phyloP scores from a whole-genome alignment of 2,113 vertebrate species.

The Chaetodon auriga region DNA sequence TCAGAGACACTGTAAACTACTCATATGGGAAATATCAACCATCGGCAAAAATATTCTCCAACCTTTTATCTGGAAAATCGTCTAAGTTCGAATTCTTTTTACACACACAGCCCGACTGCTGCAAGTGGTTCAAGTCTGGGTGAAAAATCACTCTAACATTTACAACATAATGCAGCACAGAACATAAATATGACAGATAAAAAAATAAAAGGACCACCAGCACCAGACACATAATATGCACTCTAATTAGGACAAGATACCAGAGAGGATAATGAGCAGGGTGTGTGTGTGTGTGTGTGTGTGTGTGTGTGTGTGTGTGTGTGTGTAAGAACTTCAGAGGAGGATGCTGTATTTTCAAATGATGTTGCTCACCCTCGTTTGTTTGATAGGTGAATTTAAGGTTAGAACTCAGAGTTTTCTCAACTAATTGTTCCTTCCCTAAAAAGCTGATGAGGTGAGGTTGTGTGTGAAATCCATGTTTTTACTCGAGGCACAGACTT shows the following conservation, averaged over 20 bases:
- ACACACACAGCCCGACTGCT: background rate
- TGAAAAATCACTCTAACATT: slow-evolving; percentile 43
- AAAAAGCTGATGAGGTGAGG: background rate
- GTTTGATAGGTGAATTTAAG: background rate
- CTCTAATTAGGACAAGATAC: slow-evolving; percentile 32
- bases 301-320: background rate
- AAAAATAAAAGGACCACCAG: background rate
- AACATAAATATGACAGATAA: slow-evolving; percentile 23
- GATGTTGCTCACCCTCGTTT: slow-evolving; percentile 14
- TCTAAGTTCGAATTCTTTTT: slow-evolving; percentile 23
- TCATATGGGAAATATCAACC: slow-evolving; percentile 10
- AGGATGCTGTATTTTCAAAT: background rate
- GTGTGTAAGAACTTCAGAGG: slow-evolving; percentile 11
- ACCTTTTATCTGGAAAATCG: background rate
- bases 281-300: background rate
- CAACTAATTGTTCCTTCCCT: background rate
- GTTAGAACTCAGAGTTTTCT: slow-evolving; percentile 10
- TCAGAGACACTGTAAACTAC: slow-evolving; percentile 2
- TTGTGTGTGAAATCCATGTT: background rate
- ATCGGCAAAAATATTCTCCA: background rate
- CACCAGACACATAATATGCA: slow-evolving; percentile 5
- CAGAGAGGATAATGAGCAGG: slow-evolving; percentile 24
- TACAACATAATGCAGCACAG: slow-evolving; percentile 10
- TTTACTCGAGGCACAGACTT: background rate
- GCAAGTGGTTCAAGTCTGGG: slow-evolving; percentile 6